A percentile compares a stretch with the other conserved stretches of the same genome.
Conservation (phyloP, 2,113 vertebrate species). For the Erythrocercus mccallii region DNA sequence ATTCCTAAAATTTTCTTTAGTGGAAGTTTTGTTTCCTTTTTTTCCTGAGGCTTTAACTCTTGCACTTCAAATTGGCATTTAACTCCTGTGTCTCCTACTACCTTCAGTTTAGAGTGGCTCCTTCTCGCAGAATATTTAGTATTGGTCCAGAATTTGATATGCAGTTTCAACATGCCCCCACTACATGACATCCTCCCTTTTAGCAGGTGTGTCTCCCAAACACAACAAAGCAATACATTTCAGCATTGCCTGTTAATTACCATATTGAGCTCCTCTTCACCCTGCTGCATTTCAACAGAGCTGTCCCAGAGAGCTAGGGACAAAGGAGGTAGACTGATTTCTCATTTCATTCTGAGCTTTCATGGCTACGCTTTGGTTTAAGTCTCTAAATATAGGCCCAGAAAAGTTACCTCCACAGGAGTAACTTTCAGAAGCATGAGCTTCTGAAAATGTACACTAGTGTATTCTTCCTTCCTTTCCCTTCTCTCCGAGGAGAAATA, state of each 20-base stretch:
- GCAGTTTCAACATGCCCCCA: not conserved
- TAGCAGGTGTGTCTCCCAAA: not conserved
- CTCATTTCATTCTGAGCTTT: not conserved
- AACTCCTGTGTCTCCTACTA: not conserved
- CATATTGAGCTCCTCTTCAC: not conserved
- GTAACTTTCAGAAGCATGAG: not conserved
- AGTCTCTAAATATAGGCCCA: not conserved
- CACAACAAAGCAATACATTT: not conserved
- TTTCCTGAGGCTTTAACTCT: not conserved
- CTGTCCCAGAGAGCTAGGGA: not conserved
- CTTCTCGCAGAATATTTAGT: not conserved
- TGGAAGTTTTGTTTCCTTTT: not conserved
- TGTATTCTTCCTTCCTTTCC: not conserved
- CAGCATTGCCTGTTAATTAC: not conserved
- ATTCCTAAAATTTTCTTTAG: not conserved
- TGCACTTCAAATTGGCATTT: not conserved
- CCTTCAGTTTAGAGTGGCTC: not conserved
- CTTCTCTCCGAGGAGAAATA: not conserved
- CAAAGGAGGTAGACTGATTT: not conserved
- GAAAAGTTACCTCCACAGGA: not conserved
- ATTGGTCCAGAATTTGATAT: not conserved
- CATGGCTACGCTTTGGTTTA: not conserved
- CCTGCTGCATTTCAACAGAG: not conserved
- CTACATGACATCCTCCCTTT: not conserved
- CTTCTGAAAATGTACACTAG: not conserved